Evolutionary conservation across 1,140 invertebrate species (phyloP).

Genomic region (Drosophila cardini): DNA sequence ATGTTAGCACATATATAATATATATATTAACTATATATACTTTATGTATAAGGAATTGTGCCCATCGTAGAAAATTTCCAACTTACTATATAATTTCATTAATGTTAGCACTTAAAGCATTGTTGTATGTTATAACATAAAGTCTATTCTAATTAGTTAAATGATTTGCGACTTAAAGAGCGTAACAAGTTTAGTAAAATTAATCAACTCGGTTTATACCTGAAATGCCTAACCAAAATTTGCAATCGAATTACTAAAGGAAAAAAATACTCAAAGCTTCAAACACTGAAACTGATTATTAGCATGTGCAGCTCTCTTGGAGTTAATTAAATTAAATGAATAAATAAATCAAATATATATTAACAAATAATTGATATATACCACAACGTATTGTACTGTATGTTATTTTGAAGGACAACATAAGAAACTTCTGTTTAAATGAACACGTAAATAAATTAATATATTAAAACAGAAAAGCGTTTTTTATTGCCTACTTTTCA

Average conservation of each 20-base stretch:
- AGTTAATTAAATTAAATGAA: slow-evolving; percentile 33
- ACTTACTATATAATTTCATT: background rate
- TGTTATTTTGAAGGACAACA: slow-evolving; percentile 66
- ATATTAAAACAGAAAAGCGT: slow-evolving; percentile 44
- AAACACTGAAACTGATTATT: slow-evolving; percentile 40
- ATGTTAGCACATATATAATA: slow-evolving; percentile 39
- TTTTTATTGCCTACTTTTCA: background rate
- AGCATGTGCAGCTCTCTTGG: slow-evolving; percentile 28
- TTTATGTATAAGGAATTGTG: slow-evolving; percentile 36
- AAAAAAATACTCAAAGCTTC: slow-evolving; percentile 60
- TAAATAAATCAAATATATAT: slow-evolving; percentile 40
- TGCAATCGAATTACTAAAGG: slow-evolving; percentile 52
- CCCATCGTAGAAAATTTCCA: slow-evolving; percentile 31
- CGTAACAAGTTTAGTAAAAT: slow-evolving; percentile 41
- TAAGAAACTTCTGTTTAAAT: slow-evolving; percentile 65
- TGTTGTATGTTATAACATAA: slow-evolving; percentile 63
- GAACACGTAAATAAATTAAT: slow-evolving; percentile 68
- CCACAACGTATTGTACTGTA: slow-evolving; percentile 69
- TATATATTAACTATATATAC: too few species aligned
- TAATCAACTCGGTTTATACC: slow-evolving; percentile 62
- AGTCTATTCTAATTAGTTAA: slow-evolving; percentile 66
- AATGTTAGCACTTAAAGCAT: slow-evolving; percentile 31
- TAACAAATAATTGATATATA: slow-evolving; percentile 62
- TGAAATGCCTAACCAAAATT: slow-evolving; percentile 63
- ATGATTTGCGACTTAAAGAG: slow-evolving; percentile 53